phyloP scores from a whole-genome alignment of 2,113 vertebrate species.

The Poeciliopsis prolifica region DNA sequence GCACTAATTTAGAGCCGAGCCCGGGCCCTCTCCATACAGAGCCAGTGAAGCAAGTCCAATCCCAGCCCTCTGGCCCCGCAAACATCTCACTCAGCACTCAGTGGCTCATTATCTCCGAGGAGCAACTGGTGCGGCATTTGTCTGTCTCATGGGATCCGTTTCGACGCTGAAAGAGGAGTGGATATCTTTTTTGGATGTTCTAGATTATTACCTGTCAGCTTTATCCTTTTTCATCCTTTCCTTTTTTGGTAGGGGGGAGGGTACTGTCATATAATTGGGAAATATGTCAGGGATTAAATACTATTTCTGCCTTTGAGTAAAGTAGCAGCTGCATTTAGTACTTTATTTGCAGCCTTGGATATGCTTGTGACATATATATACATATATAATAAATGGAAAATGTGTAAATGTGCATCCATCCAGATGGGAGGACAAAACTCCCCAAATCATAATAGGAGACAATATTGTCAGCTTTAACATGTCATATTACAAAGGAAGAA shows the following conservation, averaged over 20 bases:
- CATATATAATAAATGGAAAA: no score
- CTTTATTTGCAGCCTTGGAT: neutral
- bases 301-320: slow-evolving; percentile 2
- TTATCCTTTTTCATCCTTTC: slow-evolving; percentile 15
- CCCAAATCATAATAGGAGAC: no score
- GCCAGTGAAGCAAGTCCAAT: slow-evolving; percentile 67
- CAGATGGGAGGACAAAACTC: no score
- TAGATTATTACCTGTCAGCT: slow-evolving; percentile 39
- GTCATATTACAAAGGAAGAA: no score
- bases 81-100: slow-evolving; percentile 76
- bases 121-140: slow-evolving; percentile 67
- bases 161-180: slow-evolving; percentile 21
- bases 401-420: no score
- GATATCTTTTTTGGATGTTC: slow-evolving; percentile 36
- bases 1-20: slow-evolving; percentile 76
- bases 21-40: slow-evolving; percentile 54
- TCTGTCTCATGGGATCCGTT: slow-evolving; percentile 46
- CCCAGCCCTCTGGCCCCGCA: slow-evolving; percentile 63
- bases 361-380: no score
- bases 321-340: neutral
- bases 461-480: no score
- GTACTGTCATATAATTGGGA: neutral
- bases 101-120: slow-evolving; percentile 71
- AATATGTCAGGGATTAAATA: neutral
- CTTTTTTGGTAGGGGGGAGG: neutral